Percentiles rank a stretch among this genome's conserved stretches.
Evolutionary conservation across 1,140 invertebrate genomes (phyloP).

Genomic region (Globodera ellingtonae): DNA sequence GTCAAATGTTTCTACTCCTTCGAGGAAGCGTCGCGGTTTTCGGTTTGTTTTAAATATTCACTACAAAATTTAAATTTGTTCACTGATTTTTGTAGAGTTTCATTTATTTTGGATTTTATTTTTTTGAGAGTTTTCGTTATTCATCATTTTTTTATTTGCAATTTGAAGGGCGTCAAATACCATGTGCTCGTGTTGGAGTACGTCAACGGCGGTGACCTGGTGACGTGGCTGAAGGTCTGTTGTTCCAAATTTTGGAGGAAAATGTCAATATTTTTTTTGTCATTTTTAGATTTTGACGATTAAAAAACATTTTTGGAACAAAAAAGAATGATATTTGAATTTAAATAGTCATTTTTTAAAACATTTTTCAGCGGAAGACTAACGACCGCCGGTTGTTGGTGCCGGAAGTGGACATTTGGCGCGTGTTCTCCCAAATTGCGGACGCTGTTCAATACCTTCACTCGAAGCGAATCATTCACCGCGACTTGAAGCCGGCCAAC

Average conservation of each 20-base stretch:
- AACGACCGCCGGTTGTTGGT: neutral
- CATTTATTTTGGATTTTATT: too few relatives aligned
- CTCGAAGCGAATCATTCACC: slow-evolving; percentile 33
- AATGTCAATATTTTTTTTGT: neutral
- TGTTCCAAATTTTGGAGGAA: neutral
- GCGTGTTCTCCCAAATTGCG: slow-evolving; percentile 39
- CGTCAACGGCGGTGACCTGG: slow-evolving; percentile 34
- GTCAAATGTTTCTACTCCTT: slow-evolving; percentile 34
- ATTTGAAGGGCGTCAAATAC: slow-evolving; percentile 7
- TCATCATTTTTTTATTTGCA: neutral
- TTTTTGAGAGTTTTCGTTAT: too few relatives aligned
- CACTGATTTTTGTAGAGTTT: too few relatives aligned
- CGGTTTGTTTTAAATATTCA: too few relatives aligned
- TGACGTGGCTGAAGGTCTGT: slow-evolving; percentile 25
- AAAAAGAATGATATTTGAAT: neutral
- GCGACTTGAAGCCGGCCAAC: slow-evolving; percentile 44
- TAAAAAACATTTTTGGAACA: too few relatives aligned
- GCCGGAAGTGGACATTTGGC: slow-evolving; percentile 40
- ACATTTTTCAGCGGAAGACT: neutral
- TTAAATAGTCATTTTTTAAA: neutral
- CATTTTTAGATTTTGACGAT: too few relatives aligned
- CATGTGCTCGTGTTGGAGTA: slow-evolving; percentile 38
- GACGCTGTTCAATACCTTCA: slow-evolving; percentile 37
- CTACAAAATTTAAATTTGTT: too few relatives aligned
- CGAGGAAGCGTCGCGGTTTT: slow-evolving; percentile 16